Evolutionary conservation across 2,113 vertebrate genomes (phyloP), one percentile per base, ranked within the genome.

Genomic region (Zosterops lateralis): DNA sequence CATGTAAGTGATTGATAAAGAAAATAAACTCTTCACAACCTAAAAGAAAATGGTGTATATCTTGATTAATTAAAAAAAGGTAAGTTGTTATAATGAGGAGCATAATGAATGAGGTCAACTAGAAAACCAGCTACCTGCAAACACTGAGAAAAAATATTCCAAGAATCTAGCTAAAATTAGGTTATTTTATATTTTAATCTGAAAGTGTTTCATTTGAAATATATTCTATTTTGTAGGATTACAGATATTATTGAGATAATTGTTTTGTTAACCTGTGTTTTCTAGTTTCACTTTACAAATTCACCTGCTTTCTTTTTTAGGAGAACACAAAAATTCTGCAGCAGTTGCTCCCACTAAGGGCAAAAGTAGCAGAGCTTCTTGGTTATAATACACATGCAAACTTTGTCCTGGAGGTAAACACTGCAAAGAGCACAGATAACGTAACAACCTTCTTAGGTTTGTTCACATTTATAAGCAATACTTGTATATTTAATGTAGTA

Each of bases 351-450:
- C 97, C 98, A 29, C 96, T 99, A 89, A 97, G 98, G 53, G 97
- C 99, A 78, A 98, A 98, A 96, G 95, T 98, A 32, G 98, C 99
- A 82, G 97, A 96, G 75, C 96, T 99, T 44, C 98, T 99, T 9
- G 99, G 99, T 71, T 99, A 99, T 68, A 97, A 91, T 77, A 98
- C 98, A 70, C 98, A 99, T 58, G 98, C 99, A 38, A 98, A 99
- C 96, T 99, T 99, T 95, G 98, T 99, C 67, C 98, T 99, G 90
- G 99, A 99, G 93, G 93, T 99, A 92, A 99, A 99, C 97, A 99
- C 99, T 93, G 99, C 99, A 6, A 98, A 99, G 97, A 99, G 98
- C 86, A 98, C 98, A 14, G 97, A 97, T 82, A 98, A 92, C 1
- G 99, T 99, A 54, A 97, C 98, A 44, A 65, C 92, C 36, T 99